Base-by-base conservation (phyloP, 2,113 vertebrate genomes). In the Heterocephalus glaber region DNA sequence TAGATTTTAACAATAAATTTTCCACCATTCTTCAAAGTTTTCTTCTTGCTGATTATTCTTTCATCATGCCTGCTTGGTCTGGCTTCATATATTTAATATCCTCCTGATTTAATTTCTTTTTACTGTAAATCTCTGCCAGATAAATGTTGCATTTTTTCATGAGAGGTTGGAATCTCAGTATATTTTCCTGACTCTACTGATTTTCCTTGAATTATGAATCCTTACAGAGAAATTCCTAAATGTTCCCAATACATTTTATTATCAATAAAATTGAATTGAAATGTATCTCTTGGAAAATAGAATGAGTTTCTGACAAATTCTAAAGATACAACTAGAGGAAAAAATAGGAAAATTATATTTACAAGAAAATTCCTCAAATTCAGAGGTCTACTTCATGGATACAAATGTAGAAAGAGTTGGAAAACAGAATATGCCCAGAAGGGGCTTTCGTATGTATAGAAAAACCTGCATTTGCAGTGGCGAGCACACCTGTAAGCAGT, bases 51-150 rank as follows among this genome's bases (percentile, higher is more conserved):
- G 66, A 82, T 63, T 60, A 38, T 85, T 76, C 24, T 94, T 47
- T 49, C 10, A 24, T 89, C n/a, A 61, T 68, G 30, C 41, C 44
- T 86, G 30, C 17, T 52, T 66, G 5, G 7, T 86, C 47, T 66
- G 52, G 28, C 22, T 54, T 86, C 26, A 54, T 60, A 60, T 63
- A 19, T 47, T 89, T 80, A 74, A 85, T 76, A 33, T 81, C 86
- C 92, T 56, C n/a, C 49, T 60, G 28, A 74, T 74, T 89, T 94
- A 85, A 7, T 81, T 86, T 88, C 76, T 5, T 84, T 70, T 60
- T 41, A 35, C 6, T 82, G 30, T 92, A 82, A 68, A 56, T 82
- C 13, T 76, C n/a, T 80, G 44, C 63, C 33, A 61, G n/a, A 74
- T 85, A 86, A 89, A 95, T n/a, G 8, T 68, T 35, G 26, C 19